phyloP scores from a whole-genome alignment of 2,888 invertebrate species.

The Caradrina clavipalpis region DNA sequence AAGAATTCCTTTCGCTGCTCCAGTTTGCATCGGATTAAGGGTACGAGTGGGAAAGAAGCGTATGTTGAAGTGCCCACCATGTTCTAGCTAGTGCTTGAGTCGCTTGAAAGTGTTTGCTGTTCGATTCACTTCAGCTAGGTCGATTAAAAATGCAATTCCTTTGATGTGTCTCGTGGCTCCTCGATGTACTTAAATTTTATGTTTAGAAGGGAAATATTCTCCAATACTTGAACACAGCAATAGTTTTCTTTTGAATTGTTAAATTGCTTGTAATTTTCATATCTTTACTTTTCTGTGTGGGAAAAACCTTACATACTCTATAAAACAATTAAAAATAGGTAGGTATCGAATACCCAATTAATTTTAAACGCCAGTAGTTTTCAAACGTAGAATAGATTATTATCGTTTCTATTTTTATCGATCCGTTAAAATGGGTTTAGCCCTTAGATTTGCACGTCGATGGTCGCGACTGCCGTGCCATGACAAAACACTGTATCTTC shows the following conservation, averaged over 20 bases:
- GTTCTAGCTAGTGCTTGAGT: constrained; percentile 35
- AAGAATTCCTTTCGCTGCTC: constrained; percentile 43
- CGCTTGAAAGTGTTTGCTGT: constrained; percentile 51
- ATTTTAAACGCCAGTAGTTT: neutral
- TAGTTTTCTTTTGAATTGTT: constrained; percentile 12
- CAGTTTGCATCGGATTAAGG: constrained; percentile 44
- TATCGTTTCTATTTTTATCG: neutral
- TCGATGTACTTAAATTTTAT: constrained; percentile 14
- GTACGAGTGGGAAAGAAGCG: constrained; percentile 14
- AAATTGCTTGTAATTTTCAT: constrained; percentile 26
- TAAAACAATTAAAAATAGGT: neutral
- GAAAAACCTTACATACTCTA: neutral
- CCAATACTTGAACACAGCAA: neutral
- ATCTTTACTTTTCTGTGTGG: neutral
- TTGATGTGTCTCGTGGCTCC: constrained; percentile 30
- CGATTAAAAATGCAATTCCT: constrained; percentile 38
- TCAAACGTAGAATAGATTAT: neutral
- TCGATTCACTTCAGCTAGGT: constrained; percentile 36
- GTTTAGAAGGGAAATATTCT: neutral
- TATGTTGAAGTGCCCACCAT: constrained; percentile 43
- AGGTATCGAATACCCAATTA: neutral
- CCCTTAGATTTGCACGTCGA: constrained; percentile 89
- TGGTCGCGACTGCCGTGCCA: too few relatives aligned
- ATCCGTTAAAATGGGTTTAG: constrained; percentile 64
- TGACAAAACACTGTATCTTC: too few relatives aligned